Evolutionary conservation across 1,140 invertebrate species (phyloP).

Genomic region (Drosophila tsacasi): DNA sequence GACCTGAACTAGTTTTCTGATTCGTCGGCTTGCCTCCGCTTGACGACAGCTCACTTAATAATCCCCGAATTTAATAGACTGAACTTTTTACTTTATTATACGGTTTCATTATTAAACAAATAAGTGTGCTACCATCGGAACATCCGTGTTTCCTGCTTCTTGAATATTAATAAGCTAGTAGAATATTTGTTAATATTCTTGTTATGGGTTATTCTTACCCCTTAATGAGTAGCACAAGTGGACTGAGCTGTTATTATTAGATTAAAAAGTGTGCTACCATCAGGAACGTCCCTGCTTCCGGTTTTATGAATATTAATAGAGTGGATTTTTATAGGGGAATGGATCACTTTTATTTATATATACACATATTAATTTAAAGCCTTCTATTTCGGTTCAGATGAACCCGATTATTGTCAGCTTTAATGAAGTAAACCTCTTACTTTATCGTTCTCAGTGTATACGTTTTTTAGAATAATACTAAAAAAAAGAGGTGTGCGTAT

Average conservation of each 20-base stretch:
- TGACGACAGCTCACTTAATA: slow-evolving; percentile 47
- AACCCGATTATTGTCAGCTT: neutral
- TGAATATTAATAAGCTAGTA: slow-evolving; percentile 10
- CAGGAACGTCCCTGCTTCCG: slow-evolving; percentile 15
- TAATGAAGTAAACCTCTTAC: slow-evolving; percentile 3
- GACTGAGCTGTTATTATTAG: slow-evolving; percentile 14
- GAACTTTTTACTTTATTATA: slow-evolving; percentile 28
- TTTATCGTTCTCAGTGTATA: slow-evolving; percentile 5
- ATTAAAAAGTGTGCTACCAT: slow-evolving; percentile 10
- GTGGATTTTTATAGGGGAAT: slow-evolving; percentile 1
- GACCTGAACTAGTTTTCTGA: slow-evolving; percentile 44
- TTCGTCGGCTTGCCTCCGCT: slow-evolving; percentile 15
- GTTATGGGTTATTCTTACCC: neutral
- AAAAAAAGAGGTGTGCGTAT: neutral
- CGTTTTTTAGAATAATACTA: neutral
- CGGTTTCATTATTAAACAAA: slow-evolving; percentile 28
- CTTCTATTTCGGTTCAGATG: neutral
- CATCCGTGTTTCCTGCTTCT: slow-evolving; percentile 25
- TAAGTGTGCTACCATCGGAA: slow-evolving; percentile 13
- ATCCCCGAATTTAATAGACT: slow-evolving; percentile 11
- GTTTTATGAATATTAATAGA: slow-evolving; percentile 19
- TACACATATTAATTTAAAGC: neutral
- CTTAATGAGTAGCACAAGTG: slow-evolving; percentile 1
- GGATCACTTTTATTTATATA: neutral
- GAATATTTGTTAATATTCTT: slow-evolving; percentile 27